Conservation (phyloP, 2,113 vertebrate genomes). For the Eublepharis macularius region DNA sequence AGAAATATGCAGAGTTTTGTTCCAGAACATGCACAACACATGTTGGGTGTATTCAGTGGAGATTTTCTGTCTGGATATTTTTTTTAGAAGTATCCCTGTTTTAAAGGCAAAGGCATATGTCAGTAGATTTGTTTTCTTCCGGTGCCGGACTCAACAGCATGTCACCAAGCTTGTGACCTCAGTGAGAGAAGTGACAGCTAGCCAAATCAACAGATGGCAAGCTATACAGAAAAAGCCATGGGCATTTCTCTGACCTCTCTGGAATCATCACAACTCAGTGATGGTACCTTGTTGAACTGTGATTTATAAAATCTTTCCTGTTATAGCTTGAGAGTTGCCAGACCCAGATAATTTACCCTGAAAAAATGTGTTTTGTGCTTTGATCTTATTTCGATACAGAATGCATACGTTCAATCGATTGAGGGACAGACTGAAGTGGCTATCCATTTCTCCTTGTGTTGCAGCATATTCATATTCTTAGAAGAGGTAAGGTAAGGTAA, state of each 20-base stretch:
- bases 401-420: neutral
- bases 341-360: neutral
- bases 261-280: neutral
- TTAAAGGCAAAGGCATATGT: neutral
- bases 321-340: conserved; percentile 1
- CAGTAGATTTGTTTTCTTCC: neutral
- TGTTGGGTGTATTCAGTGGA: too few relatives aligned
- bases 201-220: neutral
- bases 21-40: too few relatives aligned
- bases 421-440: too few relatives aligned
- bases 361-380: neutral
- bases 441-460: too few relatives aligned
- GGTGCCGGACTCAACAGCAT: neutral
- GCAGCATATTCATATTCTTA: too few relatives aligned
- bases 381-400: neutral
- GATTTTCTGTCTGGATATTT: too few relatives aligned
- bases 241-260: conserved; percentile 14
- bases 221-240: conserved; percentile 4
- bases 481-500: too few relatives aligned
- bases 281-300: conserved; percentile 39
- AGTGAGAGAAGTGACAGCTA: conserved; percentile 3
- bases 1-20: too few relatives aligned
- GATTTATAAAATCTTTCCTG: neutral
- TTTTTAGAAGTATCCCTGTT: neutral
- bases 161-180: neutral